Evolutionary conservation across 2,797 vertebrate species (phyloP).

Genomic region (Sebastiscus tertius): DNA sequence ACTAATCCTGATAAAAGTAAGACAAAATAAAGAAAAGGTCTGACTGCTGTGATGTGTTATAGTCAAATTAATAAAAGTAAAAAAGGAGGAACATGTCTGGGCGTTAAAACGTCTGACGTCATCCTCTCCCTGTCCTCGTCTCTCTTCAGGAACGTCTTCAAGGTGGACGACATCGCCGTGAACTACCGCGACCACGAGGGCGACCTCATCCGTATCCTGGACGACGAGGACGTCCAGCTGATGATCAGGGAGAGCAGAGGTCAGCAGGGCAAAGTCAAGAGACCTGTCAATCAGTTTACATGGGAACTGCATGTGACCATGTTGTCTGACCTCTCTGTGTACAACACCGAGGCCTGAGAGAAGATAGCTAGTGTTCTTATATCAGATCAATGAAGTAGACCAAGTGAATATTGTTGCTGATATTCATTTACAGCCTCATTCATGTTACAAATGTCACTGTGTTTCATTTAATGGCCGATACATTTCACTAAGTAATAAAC

Average conservation of each 20-base stretch:
- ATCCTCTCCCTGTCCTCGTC: not conserved
- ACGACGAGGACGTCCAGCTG: constrained; percentile 87
- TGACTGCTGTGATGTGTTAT: no score
- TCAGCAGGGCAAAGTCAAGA: constrained; percentile 60
- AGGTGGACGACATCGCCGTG: constrained; percentile 83
- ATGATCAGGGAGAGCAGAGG: constrained; percentile 86
- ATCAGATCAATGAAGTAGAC: not conserved
- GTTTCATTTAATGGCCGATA: not conserved
- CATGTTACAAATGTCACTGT: not conserved
- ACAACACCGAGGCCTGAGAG: constrained; percentile 80
- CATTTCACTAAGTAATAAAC: constrained; percentile 44
- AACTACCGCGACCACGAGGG: constrained; percentile 91
- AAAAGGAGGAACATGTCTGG: no score
- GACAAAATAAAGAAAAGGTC: no score
- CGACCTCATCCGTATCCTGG: constrained; percentile 91
- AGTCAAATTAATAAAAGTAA: no score
- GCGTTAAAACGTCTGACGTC: not conserved
- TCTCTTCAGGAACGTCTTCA: constrained; percentile 85
- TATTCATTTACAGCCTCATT: not conserved
- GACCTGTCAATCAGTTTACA: constrained; percentile 85
- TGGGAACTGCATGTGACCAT: constrained; percentile 91
- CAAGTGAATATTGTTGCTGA: not conserved
- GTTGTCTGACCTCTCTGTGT: constrained; percentile 85
- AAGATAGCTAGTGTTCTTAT: not conserved
- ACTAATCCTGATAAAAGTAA: no score